These are phyloP conservation scores for Argentina silus DNA, from an alignment of 2,797 vertebrate species.

Conservation along the genomic window DNA sequence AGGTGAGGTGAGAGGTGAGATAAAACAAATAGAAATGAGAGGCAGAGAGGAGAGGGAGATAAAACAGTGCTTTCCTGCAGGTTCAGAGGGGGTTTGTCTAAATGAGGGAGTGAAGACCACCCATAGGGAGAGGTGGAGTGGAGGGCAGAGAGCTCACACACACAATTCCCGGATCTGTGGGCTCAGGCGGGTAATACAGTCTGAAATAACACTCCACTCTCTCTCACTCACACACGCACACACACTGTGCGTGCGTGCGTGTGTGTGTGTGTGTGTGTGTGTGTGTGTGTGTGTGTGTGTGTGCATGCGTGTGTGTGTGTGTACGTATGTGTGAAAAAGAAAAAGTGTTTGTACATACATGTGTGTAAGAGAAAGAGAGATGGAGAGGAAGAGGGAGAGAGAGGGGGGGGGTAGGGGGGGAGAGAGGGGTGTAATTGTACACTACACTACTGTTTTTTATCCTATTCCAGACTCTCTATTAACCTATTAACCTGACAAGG, in stretches of 20 bases:
- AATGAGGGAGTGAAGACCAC: neutral
- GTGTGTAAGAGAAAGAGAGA: slow-evolving; percentile 5
- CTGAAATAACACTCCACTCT: too few relatives aligned
- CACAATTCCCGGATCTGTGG: too few relatives aligned
- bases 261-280: neutral
- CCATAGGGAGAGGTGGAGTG: neutral
- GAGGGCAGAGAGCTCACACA: neutral
- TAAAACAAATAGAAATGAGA: too few relatives aligned
- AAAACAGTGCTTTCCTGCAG: neutral
- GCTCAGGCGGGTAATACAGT: too few relatives aligned
- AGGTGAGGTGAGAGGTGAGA: too few relatives aligned
- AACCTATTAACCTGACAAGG: neutral
- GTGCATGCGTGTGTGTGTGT: neutral
- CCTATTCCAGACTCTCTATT: neutral
- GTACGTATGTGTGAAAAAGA: neutral
- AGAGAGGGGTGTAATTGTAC: neutral
- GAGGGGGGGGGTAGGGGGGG: neutral
- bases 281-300: slow-evolving; percentile 5
- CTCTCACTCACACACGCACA: too few relatives aligned
- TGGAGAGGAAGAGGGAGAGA: neutral
- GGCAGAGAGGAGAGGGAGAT: too few relatives aligned
- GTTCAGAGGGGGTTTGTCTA: neutral
- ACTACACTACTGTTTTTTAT: neutral
- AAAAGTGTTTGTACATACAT: neutral
- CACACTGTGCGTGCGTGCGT: too few relatives aligned